Percentiles rank a stretch among this genome's conserved stretches.
phyloP scores from a whole-genome alignment of 2,113 vertebrate species.

The Aleadryas rufinucha region DNA sequence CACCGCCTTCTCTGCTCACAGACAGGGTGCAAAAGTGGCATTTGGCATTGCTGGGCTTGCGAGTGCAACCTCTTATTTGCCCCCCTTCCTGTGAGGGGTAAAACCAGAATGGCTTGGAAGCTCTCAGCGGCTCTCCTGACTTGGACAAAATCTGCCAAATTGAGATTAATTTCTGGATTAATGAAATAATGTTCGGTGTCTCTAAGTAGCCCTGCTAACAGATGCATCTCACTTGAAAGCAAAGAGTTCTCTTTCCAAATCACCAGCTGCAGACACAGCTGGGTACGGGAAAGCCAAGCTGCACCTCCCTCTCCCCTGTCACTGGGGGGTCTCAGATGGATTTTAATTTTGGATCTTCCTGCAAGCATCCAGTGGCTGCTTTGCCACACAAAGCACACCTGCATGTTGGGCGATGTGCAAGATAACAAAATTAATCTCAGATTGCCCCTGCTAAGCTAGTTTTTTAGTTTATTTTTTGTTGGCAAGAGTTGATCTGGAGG shows the following conservation, averaged over 20 bases:
- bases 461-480: neutral
- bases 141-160: neutral
- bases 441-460: neutral
- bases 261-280: neutral
- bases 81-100: fast-evolving
- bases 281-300: neutral
- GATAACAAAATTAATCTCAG: neutral
- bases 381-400: neutral
- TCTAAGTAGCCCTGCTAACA: neutral
- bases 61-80: neutral
- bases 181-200: neutral
- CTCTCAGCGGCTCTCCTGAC: neutral
- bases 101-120: neutral
- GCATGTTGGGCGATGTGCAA: neutral
- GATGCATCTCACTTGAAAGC: neutral
- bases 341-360: neutral
- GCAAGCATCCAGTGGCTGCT: neutral
- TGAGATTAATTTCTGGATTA: neutral
- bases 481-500: neutral
- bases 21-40: neutral
- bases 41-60: neutral
- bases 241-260: neutral
- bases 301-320: neutral
- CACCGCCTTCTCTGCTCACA: fast-evolving
- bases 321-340: neutral